Base-by-base conservation (phyloP, 2,888 invertebrate species). In the Dryadula phaetusa region DNA sequence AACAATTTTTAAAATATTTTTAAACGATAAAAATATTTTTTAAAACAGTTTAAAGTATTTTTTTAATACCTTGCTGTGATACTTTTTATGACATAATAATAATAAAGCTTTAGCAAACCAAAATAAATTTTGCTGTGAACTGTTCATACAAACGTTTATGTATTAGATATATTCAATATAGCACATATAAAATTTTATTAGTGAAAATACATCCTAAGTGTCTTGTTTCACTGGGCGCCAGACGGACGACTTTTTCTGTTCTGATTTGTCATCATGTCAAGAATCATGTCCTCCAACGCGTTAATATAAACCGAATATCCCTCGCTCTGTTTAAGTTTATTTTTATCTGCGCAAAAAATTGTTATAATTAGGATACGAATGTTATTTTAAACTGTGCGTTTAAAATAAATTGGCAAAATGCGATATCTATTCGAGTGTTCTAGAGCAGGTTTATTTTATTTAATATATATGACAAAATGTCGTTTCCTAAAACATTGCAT, bases 191-290 rank as follows among this genome's bases (percentile, higher is more conserved):
- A 34, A n/a, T 18, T 16, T 20, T 22, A 54, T 37, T 20, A 14
- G 20, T 54, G 37, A 58, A 20, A n/a, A 46, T 49, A 28, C 22
- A 34, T 16, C 47, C 18, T 28, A 16, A 18, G 37, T 25, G 20
- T 47, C 12, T 49, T 12, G 25, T 42, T 49, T 32, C 28, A 18
- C 18, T n/a, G 25, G 65, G 65, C 65, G 65, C 65, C 65, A 60
- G 65, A 60, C 58, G 12, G 65, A 60, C 65, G 65, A 52, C 49
- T 52, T 58, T 37, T 61, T 54, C 20, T 32, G 32, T 53, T 8
- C 47, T 37, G 47, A 60, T 52, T 40, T 60, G 32, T 52, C 47
- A 37, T 44, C 49, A 52, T 32, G 16, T 52, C 28, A 25, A 42
- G 49, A 40, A 58, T 42, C 20, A 42, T 49, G 58, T 46, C 64